Base-by-base conservation (phyloP, 1,140 invertebrate species). In the Cydia strobilella region DNA sequence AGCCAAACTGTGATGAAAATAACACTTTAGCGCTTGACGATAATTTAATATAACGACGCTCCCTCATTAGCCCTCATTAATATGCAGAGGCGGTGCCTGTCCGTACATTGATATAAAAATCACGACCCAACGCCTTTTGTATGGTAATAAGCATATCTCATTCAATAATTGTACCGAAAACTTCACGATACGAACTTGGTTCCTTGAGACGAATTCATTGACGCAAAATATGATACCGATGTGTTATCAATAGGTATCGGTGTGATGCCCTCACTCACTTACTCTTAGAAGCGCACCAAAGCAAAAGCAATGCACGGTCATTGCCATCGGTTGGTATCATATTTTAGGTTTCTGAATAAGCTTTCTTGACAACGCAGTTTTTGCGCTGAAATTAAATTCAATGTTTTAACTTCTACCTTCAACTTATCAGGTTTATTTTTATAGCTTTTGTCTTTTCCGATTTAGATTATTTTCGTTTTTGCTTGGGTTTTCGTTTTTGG, bases 41-140 rank as follows among this genome's bases (percentile, higher is more conserved):
- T 86, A 86, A 82, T 82, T 59, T 59, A 59, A 59, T 59, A 59
- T 59, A 59, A 59, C 18, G 54, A 59, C 54, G 48, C 48, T 18
- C 51, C 51, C 51, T 59, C 54, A 59, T 59, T 59, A 59, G 54
- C 9, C 54, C 54, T 23, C 65, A 65, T 35, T 69, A 69, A 69
- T 42, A 69, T 69, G 15, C 65, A n/a, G 9, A n/a, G 63, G 31
- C 65, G 65, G 18, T 23, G 54, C 54, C 42, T 81, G 82, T 80
- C 79, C 75, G 78, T 65, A 74, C 48, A 72, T 80, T 73, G 79
- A 79, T 79, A 85, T 81, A 83, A 83, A 84, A 80, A 72, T 80
- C 85, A 84, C 84, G 83, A 81, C 62, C 6, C 48, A 65, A 82
- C 74, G 72, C 79, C 84, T 84, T 78, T 86, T 85, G 83, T 86